Evolutionary conservation across 2,888 invertebrate genomes (phyloP), one percentile per base, ranked within the genome.

Genomic region (Bimastos eiseni): DNA sequence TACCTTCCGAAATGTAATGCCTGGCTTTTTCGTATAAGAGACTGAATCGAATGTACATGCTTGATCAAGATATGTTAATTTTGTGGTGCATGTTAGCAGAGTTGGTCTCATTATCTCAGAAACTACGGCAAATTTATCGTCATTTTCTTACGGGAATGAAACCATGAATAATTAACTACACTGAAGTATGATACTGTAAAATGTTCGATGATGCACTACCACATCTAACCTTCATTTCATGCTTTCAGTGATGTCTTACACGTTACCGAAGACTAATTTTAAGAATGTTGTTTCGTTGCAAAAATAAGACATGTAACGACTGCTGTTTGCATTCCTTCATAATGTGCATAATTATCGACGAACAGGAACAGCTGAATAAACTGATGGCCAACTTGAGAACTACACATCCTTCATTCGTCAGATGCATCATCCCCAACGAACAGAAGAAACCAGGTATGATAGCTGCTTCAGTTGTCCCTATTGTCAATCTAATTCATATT

Each of bases 341-440:
- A n/a, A 70, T 1, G 1, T n/a, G 70, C n/a, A n/a, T 90, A 6
- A 17, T 41, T 88, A 21, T 41, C 13, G 33, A 11, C 19, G 21
- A 89, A 30, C 91, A 93, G 93, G 93, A 94, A 91, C 93, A 93
- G 90, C 92, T 99, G 96, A 98, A 98, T 97, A 98, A 98, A 96
- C 96, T 99, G 97, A 99, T 99, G 99, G 96, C 97, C 93, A 99
- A 98, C 93, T 96, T 99, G 96, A 97, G 97, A 96, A 98, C 97
- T 92, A 99, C 99, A 91, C 98, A 98, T 95, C 99, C 99, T 96
- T 99, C 99, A 96, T 99, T 99, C 96, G 98, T 99, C 94, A 98
- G 99, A 97, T 99, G 99, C 96, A 99, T 99, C 97, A 99, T 99
- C 96, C 99, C 99, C 96, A 99, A 99, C 93, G 96, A 96, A 93